Percentiles rank a stretch among this genome's conserved stretches.
Evolutionary conservation across 2,113 vertebrate genomes (phyloP).

Genomic region (Probosciger aterrimus): DNA sequence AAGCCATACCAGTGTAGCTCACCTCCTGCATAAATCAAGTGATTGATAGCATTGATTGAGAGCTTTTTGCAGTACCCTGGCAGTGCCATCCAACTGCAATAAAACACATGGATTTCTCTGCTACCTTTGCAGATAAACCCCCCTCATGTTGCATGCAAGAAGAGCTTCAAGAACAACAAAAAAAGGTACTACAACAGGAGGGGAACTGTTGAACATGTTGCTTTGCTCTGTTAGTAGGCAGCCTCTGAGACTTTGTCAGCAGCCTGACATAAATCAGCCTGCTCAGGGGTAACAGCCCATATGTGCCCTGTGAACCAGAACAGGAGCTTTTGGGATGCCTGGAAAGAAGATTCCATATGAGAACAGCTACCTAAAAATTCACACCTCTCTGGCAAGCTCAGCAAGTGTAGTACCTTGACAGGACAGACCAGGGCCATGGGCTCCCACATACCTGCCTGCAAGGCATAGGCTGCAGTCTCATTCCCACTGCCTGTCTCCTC

Average conservation of each 20-base stretch:
- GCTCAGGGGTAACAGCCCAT: background rate
- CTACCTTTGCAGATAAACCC: conserved; percentile 62
- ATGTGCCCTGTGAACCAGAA: background rate
- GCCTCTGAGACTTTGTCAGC: background rate
- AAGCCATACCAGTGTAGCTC: conserved; percentile 67
- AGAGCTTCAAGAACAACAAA: conserved; percentile 38
- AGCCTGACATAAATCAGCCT: background rate
- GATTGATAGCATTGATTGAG: conserved; percentile 69
- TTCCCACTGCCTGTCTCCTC: background rate
- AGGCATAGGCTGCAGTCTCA: background rate
- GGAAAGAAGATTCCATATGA: background rate
- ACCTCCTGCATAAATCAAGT: conserved; percentile 65
- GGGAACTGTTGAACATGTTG: background rate
- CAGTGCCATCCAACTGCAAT: conserved; percentile 53
- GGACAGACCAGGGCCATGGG: background rate
- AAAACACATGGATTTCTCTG: conserved; percentile 62
- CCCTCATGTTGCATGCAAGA: conserved; percentile 1
- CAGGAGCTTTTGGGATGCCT: background rate
- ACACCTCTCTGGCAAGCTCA: background rate
- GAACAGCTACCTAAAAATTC: background rate
- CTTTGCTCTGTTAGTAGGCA: background rate
- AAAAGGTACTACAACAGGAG: background rate
- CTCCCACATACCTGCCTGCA: background rate
- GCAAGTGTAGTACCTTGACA: fast-evolving
- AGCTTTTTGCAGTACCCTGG: conserved; percentile 68